Evolutionary conservation across 1,140 invertebrate species (phyloP), one percentile per base, ranked within the genome.

Genomic region (Eulimnadia texana): DNA sequence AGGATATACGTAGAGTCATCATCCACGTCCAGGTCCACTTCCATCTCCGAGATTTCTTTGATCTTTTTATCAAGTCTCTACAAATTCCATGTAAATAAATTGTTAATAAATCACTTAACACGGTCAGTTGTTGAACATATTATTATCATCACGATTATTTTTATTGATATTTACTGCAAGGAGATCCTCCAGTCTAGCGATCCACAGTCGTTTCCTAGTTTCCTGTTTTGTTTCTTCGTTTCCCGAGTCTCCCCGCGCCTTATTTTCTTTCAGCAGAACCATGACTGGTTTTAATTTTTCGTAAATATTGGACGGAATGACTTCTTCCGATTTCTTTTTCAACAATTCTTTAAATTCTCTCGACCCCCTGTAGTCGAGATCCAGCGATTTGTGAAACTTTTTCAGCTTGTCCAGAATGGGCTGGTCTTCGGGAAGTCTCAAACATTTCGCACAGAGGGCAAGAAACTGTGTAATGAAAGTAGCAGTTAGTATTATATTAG

Each of bases 41-140:
- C 60, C 29, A 53, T 25, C 24, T 25, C 23, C 2, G 50, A 29
- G 19, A 61, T 22, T 47, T 61, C 51, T 29, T 61, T 54, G 13
- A 61, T 61, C 33, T 61, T 61, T 24, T 55, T 54, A 54, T 54
- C 50, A 24, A 61, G 27, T 13, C n/a, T 23, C 60, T 61, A 24
- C 11, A 55, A 55, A 55, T 22, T 22, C 23, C 19, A 6, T 42
- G 33, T 6, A 9, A 9, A 42, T 9, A 9, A 42, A 42, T 42
- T 42, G 33, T 42, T 42, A 42, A 42, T 16, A n/a, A n/a, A n/a
- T n/a, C n/a, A n/a, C n/a, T n/a, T n/a, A n/a, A n/a, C n/a, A n/a
- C n/a, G n/a, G n/a, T n/a, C n/a, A n/a, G n/a, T n/a, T n/a, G n/a
- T n/a, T n/a, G n/a, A n/a, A n/a, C n/a, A n/a, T n/a, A n/a, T n/a